These are phyloP conservation scores for Microplitis mediator DNA, from an alignment of 1,140 invertebrate genomes.

Conservation along the genomic window DNA sequence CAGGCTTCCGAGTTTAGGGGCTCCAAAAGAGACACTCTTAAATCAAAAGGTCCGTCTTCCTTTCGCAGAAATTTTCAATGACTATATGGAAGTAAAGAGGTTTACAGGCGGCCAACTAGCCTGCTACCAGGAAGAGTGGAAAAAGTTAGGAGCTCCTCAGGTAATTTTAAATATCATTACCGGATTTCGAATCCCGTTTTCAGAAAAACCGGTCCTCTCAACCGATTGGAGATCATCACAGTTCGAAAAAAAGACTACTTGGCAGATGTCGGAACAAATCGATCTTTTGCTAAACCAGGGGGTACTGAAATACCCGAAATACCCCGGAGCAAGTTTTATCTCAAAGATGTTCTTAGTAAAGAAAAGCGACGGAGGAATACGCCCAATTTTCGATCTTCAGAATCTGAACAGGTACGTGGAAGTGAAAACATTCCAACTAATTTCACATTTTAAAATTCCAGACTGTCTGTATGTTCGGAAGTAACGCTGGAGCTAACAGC, in stretches of 20 bases:
- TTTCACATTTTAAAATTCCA: slow-evolving; percentile 38
- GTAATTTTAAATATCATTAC: slow-evolving; percentile 37
- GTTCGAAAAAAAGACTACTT: slow-evolving; percentile 32
- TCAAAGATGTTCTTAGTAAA: slow-evolving; percentile 45
- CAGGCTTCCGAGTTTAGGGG: no score
- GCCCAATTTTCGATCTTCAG: slow-evolving; percentile 44
- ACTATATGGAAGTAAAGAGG: neutral
- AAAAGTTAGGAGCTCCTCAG: slow-evolving; percentile 26
- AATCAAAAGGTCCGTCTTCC: no score
- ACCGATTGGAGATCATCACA: slow-evolving; percentile 28
- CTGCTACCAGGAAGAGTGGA: slow-evolving; percentile 18
- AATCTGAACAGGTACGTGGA: slow-evolving; percentile 38
- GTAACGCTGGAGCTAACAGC: no score
- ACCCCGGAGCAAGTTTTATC: slow-evolving; percentile 36
- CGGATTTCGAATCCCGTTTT: slow-evolving; percentile 39
- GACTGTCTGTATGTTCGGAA: no score
- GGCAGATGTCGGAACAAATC: slow-evolving; percentile 34
- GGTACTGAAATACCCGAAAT: slow-evolving; percentile 30
- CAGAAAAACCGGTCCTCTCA: slow-evolving; percentile 34
- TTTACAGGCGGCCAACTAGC: neutral
- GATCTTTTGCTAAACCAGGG: slow-evolving; percentile 21
- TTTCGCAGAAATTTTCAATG: no score
- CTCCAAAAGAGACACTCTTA: no score
- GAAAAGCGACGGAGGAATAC: slow-evolving; percentile 26
- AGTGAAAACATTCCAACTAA: slow-evolving; percentile 38